Conservation (phyloP, 2,113 vertebrate genomes). For the Misgurnus anguillicaudatus region DNA sequence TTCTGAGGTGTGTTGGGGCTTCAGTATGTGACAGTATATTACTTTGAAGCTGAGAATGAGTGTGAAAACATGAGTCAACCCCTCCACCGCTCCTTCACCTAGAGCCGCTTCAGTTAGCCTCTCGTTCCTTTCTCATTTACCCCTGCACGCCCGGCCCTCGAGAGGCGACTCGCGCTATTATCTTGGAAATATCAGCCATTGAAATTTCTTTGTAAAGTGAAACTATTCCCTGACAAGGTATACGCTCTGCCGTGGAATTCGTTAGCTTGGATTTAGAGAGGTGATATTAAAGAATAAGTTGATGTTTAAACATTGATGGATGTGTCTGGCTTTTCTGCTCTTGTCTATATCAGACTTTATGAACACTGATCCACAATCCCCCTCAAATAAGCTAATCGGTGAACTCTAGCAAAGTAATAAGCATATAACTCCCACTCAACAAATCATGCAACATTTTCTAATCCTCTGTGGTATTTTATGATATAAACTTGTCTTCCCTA, state of each 20-base stretch:
- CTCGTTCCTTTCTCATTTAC: constrained; percentile 29
- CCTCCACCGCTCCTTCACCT: constrained; percentile 40
- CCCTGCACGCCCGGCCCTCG: constrained; percentile 10
- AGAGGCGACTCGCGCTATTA: not conserved
- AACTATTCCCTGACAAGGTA: constrained; percentile 12
- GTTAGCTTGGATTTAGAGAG: constrained; percentile 14
- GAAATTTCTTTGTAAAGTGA: not conserved
- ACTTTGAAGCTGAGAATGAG: constrained; percentile 70
- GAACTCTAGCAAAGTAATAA: constrained; percentile 26
- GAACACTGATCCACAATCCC: constrained; percentile 8
- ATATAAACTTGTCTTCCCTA: constrained; percentile 8
- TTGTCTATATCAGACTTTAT: constrained; percentile 29
- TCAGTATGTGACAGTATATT: constrained; percentile 54
- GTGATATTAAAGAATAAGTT: constrained; percentile 9
- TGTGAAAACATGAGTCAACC: constrained; percentile 62
- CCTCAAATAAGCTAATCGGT: constrained; percentile 38
- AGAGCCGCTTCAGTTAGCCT: constrained; percentile 36
- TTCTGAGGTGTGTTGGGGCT: constrained; percentile 52
- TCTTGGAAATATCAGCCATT: not conserved
- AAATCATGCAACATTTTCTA: constrained; percentile 14
- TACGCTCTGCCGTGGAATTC: not conserved
- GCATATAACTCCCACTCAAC: constrained; percentile 12
- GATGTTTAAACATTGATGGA: constrained; percentile 24
- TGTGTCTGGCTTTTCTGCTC: not conserved
- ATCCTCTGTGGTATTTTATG: constrained; percentile 11